phyloP scores from a whole-genome alignment of 2,888 invertebrate genomes.

The Branchellion lobata region DNA sequence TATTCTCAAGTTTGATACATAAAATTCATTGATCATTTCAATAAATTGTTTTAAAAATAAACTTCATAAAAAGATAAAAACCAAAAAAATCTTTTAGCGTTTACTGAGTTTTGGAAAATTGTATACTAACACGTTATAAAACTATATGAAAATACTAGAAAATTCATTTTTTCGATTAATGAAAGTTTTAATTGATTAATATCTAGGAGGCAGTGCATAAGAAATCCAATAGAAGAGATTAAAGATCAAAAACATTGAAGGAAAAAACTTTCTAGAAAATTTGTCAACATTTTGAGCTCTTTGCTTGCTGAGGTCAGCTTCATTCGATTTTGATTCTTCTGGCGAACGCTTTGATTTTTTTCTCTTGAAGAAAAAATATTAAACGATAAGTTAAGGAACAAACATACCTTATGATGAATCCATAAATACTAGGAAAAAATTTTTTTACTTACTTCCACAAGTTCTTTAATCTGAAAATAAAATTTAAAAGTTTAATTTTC shows the following conservation, averaged over 20 bases:
- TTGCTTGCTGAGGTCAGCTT: constrained; percentile 26
- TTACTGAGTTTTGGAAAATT: too few relatives aligned
- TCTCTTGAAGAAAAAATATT: neutral
- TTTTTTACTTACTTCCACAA: neutral
- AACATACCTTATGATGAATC: too few relatives aligned
- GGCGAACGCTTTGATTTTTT: neutral
- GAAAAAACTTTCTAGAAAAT: constrained; percentile 44
- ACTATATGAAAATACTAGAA: too few relatives aligned
- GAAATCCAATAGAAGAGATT: constrained; percentile 45
- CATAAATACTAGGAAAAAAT: too few relatives aligned
- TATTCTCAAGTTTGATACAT: too few relatives aligned
- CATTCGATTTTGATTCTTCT: neutral
- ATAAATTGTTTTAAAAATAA: too few relatives aligned
- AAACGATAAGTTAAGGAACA: neutral
- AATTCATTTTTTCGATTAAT: too few relatives aligned
- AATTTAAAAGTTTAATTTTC: neutral
- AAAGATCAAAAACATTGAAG: constrained; percentile 38
- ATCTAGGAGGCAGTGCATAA: constrained; percentile 16
- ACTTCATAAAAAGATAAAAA: too few relatives aligned
- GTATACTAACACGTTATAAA: too few relatives aligned
- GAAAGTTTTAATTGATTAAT: too few relatives aligned
- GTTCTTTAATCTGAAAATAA: neutral
- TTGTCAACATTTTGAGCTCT: constrained; percentile 38
- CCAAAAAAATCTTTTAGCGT: too few relatives aligned
- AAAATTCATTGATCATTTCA: too few relatives aligned